A percentile compares a stretch with the other conserved stretches of the same genome.
phyloP scores from a whole-genome alignment of 2,797 vertebrate genomes.

The Myotis planiceps region DNA sequence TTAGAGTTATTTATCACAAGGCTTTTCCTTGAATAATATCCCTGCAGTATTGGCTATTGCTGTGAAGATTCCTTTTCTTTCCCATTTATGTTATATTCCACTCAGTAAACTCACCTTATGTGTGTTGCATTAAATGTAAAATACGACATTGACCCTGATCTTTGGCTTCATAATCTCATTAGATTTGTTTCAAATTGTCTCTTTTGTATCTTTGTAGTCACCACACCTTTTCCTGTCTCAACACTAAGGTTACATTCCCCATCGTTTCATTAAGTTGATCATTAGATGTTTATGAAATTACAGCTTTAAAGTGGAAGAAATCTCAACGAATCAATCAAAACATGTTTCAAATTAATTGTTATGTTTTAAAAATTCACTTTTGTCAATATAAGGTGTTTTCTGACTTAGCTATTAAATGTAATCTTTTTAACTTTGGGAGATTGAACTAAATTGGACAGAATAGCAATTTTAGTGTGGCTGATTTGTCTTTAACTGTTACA shows the following conservation, averaged over 20 bases:
- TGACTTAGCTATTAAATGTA: not conserved
- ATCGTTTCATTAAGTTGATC: not conserved
- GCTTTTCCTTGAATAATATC: not conserved
- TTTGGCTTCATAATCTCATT: not conserved
- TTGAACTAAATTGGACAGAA: conserved; percentile 24
- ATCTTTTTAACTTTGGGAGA: conserved; percentile 25
- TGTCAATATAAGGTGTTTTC: not conserved
- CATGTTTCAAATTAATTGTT: conserved; percentile 22
- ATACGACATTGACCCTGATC: not conserved
- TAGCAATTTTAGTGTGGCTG: not conserved
- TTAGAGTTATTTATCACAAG: not conserved
- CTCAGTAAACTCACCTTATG: not conserved
- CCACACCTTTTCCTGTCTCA: not conserved
- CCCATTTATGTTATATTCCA: not conserved
- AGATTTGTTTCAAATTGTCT: not conserved
- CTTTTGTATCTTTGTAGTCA: not conserved
- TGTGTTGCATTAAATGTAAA: not conserved
- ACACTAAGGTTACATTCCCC: not conserved
- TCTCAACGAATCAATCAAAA: not conserved
- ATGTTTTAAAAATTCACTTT: not conserved
- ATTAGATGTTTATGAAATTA: not conserved
- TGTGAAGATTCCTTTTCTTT: not conserved
- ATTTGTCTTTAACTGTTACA: conserved; percentile 15
- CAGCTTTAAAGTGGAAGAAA: not conserved
- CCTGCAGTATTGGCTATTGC: not conserved